Evolutionary conservation across 2,888 invertebrate species (phyloP).

Genomic region (Acronicta psi): DNA sequence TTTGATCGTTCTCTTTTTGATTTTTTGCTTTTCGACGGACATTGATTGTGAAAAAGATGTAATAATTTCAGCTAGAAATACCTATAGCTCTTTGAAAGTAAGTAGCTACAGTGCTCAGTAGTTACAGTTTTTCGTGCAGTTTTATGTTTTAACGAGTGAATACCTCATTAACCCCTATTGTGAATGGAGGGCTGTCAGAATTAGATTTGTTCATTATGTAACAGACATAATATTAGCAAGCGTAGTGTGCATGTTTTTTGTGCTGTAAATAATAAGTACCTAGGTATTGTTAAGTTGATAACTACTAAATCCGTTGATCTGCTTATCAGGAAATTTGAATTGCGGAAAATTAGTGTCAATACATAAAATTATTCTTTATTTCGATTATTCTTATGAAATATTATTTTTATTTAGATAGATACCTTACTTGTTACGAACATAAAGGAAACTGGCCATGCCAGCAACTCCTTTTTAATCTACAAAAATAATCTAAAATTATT

Average conservation of each 20-base stretch:
- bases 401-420: no score
- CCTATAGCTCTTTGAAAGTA: slow-evolving; percentile 44
- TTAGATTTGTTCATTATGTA: neutral
- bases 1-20: slow-evolving; percentile 9
- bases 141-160: slow-evolving; percentile 45
- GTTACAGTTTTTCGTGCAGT: slow-evolving; percentile 44
- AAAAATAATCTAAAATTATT: slow-evolving; percentile 18
- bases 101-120: slow-evolving; percentile 37
- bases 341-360: no score
- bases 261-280: no score
- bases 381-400: no score
- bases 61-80: slow-evolving; percentile 12
- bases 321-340: no score
- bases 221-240: no score
- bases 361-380: no score
- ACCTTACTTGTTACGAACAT: no score
- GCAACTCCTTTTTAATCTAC: neutral
- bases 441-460: no score
- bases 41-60: slow-evolving; percentile 14
- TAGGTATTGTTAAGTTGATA: no score
- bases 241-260: no score
- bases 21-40: slow-evolving; percentile 1
- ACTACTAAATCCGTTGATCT: no score
- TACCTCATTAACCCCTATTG: slow-evolving; percentile 57
- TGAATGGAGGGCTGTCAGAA: slow-evolving; percentile 44